phyloP scores from a whole-genome alignment of 2,797 vertebrate genomes.

The Acanthopagrus latus region DNA sequence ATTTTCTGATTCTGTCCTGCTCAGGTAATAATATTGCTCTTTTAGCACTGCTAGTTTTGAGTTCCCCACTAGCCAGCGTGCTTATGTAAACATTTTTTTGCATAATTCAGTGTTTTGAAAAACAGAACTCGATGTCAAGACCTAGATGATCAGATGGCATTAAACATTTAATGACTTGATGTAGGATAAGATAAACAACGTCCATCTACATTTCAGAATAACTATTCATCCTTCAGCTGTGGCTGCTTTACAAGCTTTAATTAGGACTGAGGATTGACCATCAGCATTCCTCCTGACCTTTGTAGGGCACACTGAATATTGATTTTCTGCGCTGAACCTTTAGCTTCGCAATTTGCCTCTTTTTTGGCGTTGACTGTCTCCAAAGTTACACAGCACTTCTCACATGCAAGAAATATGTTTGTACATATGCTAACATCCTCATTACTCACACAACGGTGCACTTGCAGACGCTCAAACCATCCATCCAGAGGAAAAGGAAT shows the following conservation, averaged over 20 bases:
- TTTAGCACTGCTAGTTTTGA: conserved; percentile 8
- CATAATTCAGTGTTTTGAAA: conserved; percentile 22
- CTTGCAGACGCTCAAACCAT: neutral
- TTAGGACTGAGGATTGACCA: conserved; percentile 17
- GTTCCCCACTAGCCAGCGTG: neutral
- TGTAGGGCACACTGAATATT: conserved; percentile 19
- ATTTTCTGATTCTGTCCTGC: neutral
- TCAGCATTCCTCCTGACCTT: conserved; percentile 25
- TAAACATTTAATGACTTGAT: conserved; percentile 45
- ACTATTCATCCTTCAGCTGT: conserved; percentile 11
- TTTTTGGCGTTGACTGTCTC: neutral
- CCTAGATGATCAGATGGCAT: conserved; percentile 26
- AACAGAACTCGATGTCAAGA: conserved; percentile 27
- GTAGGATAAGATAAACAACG: neutral
- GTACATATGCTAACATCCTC: neutral
- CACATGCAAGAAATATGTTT: neutral
- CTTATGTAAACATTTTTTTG: conserved; percentile 25
- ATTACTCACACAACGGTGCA: neutral
- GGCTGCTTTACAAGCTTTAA: conserved; percentile 22
- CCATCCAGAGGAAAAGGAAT: neutral
- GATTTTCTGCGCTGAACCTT: conserved; percentile 11
- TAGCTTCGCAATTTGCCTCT: neutral
- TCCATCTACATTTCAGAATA: conserved; percentile 12
- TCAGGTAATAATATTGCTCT: neutral
- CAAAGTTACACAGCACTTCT: neutral